Percentiles rank a stretch among this genome's conserved stretches.
Conservation (phyloP, 1,140 invertebrate genomes). For the Drosophila subobscura region DNA sequence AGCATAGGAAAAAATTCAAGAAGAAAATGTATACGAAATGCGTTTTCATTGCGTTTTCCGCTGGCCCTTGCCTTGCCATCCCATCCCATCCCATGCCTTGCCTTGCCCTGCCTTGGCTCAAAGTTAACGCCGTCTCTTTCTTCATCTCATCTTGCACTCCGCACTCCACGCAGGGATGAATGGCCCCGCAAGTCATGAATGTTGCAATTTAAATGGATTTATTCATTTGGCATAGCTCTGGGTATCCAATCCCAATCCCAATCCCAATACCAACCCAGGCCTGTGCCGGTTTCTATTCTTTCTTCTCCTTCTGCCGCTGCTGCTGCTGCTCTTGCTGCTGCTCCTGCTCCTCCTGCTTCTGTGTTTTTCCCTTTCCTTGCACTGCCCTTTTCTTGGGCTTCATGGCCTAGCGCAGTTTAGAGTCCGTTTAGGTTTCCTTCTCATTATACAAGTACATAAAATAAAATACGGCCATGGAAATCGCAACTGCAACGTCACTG, state of each 20-base stretch:
- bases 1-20: constrained; percentile 22
- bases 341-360: not conserved
- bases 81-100: not conserved
- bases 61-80: constrained; percentile 20
- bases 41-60: constrained; percentile 55
- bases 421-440: no score
- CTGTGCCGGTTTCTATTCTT: constrained; percentile 11
- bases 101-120: constrained; percentile 5
- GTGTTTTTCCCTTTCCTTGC: not conserved
- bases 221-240: constrained; percentile 65
- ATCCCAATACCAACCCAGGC: not conserved
- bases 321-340: not conserved
- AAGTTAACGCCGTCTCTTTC: constrained; percentile 25
- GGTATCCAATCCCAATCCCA: not conserved
- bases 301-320: not conserved
- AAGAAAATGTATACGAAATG: constrained; percentile 65
- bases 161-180: constrained; percentile 52
- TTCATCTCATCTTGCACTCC: constrained; percentile 9
- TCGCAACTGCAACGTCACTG: no score
- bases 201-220: constrained; percentile 81
- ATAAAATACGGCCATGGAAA: no score
- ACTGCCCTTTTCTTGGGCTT: constrained; percentile 15
- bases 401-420: constrained; percentile 6
- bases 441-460: no score
- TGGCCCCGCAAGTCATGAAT: constrained; percentile 71